Evolutionary conservation across 2,113 vertebrate species (phyloP), one percentile per base, ranked within the genome.

Genomic region (Oostethus manadensis): DNA sequence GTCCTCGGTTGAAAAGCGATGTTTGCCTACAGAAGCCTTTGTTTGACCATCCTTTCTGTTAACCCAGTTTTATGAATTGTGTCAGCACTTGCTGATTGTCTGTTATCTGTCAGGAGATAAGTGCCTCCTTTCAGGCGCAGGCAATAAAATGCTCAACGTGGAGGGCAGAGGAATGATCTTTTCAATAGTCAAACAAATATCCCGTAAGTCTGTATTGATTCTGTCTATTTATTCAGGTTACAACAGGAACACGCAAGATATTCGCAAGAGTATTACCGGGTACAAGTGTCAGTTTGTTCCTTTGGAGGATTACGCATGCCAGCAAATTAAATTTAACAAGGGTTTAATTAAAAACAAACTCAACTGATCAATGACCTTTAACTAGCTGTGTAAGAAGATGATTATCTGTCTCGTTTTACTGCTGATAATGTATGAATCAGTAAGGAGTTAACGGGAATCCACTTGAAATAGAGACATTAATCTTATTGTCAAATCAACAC

Each of bases 91-190:
- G 65, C 72, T 62, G 77, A 80, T 86, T 86, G 82, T 80, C 73
- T 77, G 84, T 88, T 90, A 90, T 91, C 89, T 85, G 73, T 72
- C 42, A 62, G 68, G 70, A 76, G 81, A 88, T 90, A 89, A 89
- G 88, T 85, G 74, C 56, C 76, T 76, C 63, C 72, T 83, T 80
- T 78, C 84, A 84, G 82, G 79, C 73, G 61, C 65, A 56, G 29
- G 84, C 83, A 84, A 84, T 91, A 88, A 88, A 89, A 87, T 77
- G 56, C 77, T 88, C 71, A 47, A 71, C 77, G 69, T 70, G 71
- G 58, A 57, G 67, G 64, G 69, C 71, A 64, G 71, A 62, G 71
- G 65, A 83, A 80, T 77, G 60, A 81, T 74, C 51, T 42, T 64
- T 62, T 71, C 54, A 67, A 69, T 71, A 71, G 74, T 58, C 71